These are phyloP conservation scores for Martes martes DNA, from an alignment of 2,113 vertebrate genomes.

Conservation along the genomic window DNA sequence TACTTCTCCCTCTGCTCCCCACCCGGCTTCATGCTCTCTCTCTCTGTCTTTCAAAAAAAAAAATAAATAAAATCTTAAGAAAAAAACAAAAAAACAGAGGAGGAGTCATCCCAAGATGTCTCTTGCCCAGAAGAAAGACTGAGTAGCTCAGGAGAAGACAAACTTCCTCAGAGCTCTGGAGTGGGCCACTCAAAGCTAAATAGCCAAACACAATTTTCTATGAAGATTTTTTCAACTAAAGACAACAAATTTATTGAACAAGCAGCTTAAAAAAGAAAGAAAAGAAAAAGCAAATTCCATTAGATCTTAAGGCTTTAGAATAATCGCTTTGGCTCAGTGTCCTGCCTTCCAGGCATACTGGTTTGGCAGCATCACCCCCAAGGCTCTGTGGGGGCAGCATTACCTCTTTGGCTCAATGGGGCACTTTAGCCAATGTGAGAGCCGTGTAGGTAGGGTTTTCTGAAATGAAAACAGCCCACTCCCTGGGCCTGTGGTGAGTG, in stretches of 20 bases:
- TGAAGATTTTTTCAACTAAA: neutral
- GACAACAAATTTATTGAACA: neutral
- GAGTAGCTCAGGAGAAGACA: neutral
- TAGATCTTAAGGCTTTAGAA: neutral
- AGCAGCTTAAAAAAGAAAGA: neutral
- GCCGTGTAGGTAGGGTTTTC: neutral
- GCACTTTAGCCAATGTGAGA: neutral
- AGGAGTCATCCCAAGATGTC: neutral
- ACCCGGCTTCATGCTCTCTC: no score
- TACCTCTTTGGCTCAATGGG: neutral
- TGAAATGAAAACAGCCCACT: neutral
- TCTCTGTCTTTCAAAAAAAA: no score
- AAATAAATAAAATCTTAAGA: no score
- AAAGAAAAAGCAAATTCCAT: neutral
- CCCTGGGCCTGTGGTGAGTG: neutral
- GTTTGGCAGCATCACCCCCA: no score
- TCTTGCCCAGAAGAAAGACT: neutral
- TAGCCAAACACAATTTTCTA: neutral
- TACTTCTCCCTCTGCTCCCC: no score
- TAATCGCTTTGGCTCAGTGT: neutral
- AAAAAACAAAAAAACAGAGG: neutral
- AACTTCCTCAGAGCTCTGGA: neutral
- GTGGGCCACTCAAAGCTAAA: neutral
- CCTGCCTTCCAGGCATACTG: neutral
- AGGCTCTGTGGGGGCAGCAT: neutral